A percentile compares a stretch with the other conserved stretches of the same genome.
Conservation (phyloP, 2,113 vertebrate species). For the Phyllostomus discolor region DNA sequence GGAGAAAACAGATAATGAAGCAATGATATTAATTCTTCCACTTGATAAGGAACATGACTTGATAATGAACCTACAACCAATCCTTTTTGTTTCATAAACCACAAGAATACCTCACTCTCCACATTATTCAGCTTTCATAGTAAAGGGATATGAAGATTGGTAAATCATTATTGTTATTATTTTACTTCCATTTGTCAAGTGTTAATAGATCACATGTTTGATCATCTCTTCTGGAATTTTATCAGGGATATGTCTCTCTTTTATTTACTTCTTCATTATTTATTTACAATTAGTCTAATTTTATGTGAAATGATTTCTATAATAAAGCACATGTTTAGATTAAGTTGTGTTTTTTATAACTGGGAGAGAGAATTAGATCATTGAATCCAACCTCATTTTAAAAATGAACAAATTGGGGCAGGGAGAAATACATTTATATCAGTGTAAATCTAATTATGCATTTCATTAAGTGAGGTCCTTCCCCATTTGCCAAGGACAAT, state of each 20-base stretch:
- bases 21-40: neutral
- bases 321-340: neutral
- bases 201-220: neutral
- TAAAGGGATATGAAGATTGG: neutral
- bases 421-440: constrained; percentile 47
- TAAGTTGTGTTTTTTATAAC: neutral
- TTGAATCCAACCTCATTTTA: constrained; percentile 33
- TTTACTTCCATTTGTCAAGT: neutral
- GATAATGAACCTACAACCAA: neutral
- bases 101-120: neutral
- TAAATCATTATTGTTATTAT: neutral
- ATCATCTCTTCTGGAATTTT: neutral
- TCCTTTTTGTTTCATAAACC: neutral
- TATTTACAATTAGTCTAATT: neutral
- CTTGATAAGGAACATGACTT: neutral
- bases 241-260: neutral
- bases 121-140: neutral
- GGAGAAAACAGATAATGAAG: neutral
- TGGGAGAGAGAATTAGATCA: neutral
- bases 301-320: neutral
- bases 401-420: constrained; percentile 49
- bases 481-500: constrained; percentile 57
- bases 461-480: constrained; percentile 60
- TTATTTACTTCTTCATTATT: neutral
- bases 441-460: constrained; percentile 51